Evolutionary conservation across 2,888 invertebrate genomes (phyloP), one percentile per base, ranked within the genome.

Genomic region (Loripinus fragilis): DNA sequence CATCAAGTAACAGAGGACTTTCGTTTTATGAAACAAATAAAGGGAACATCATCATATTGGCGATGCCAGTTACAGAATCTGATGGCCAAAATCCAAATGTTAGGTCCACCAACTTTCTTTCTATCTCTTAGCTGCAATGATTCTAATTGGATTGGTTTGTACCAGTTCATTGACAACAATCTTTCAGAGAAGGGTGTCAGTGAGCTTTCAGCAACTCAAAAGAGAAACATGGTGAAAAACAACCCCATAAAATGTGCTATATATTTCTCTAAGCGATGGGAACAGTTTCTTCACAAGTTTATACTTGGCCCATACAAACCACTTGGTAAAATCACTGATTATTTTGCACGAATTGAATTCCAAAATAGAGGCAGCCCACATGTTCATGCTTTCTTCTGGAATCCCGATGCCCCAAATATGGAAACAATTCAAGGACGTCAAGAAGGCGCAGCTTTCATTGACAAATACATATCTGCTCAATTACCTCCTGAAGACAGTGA

Each of bases 31-130:
- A 79, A 75, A 64, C 8, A 71, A 20, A 69, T 75, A 12, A 71
- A 67, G 60, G 79, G 79, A 3, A 79, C 75, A 35, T 64, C 79
- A 35, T 60, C 79, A n/a, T 79, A 75, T 41, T 79, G 79, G 79
- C 33, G 52, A 23, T 60, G 68, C 48, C 71, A 79, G 71, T 50
- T 79, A 2, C 42, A 74, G 17, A 72, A 79, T 30, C 68, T 79
- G n/a, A 41, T 79, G 33, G 55, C 71, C 25, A 79, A 79, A 64
- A 79, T 78, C 23, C 15, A 48, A 35, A 67, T 68, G 15, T 48
- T 75, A 20, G 79, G 79, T 25, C 71, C 79, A 64, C 68, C 79
- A 33, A 74, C 78, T 48, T 74, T 78, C 38, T 78, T 78, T 65
- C 8, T 79, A 25, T 79, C 79, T 17, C 50, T 75, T 15, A 75